phyloP scores from a whole-genome alignment of 2,113 vertebrate species.

The Podarcis raffonei region DNA sequence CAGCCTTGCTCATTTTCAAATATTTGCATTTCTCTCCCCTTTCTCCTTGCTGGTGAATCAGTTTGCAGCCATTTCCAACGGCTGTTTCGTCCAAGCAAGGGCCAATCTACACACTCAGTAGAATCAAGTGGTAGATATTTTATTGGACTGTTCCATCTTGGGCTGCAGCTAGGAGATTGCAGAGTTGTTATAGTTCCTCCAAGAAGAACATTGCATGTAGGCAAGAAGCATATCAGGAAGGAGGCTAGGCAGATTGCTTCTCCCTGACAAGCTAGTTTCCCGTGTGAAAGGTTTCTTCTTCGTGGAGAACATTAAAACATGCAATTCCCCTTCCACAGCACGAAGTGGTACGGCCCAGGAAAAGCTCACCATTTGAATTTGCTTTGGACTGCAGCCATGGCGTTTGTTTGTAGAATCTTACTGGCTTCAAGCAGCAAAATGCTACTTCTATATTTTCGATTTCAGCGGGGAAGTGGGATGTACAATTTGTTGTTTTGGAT shows the following conservation, averaged over 20 bases:
- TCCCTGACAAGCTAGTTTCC: neutral
- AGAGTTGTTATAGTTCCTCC: neutral
- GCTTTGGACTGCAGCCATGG: neutral
- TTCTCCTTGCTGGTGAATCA: neutral
- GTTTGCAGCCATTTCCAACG: no score
- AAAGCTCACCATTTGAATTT: neutral
- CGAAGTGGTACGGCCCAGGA: neutral
- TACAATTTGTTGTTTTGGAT: conserved; percentile 45
- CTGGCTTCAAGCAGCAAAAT: conserved; percentile 17
- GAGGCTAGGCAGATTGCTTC: neutral
- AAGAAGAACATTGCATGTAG: neutral
- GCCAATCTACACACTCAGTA: neutral
- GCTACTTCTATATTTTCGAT: conserved; percentile 59
- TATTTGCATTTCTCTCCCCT: neutral
- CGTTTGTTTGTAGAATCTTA: neutral
- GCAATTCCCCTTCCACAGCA: neutral
- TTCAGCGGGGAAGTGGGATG: conserved; percentile 37
- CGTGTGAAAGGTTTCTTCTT: neutral
- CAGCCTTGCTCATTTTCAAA: neutral
- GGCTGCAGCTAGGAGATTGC: neutral
- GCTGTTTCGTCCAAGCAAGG: neutral
- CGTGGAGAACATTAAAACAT: neutral
- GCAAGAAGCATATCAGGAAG: neutral
- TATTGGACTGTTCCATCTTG: neutral
- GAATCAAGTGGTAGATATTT: neutral